Conservation (phyloP, 2,888 invertebrate species). For the Uloborus plumipes region DNA sequence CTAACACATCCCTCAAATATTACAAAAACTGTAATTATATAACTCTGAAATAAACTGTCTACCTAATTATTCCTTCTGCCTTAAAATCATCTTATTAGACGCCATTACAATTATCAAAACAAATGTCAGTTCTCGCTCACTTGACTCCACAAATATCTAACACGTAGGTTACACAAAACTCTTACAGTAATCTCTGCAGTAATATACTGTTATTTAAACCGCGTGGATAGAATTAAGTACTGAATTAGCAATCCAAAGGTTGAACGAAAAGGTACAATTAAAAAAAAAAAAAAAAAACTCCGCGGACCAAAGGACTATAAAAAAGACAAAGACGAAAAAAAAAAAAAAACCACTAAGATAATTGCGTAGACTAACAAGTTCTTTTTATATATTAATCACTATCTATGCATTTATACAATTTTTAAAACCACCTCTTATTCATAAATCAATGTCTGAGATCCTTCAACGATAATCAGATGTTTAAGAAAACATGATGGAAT, state of each 20-base stretch:
- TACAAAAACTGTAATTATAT: no score
- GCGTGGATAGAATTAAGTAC: constrained; percentile 29
- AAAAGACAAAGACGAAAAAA: constrained; percentile 9
- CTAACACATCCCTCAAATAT: no score
- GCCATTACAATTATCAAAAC: no score
- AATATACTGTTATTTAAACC: constrained; percentile 15
- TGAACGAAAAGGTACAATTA: neutral
- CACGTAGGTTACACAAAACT: no score
- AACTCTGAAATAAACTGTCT: no score
- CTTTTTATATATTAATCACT: constrained; percentile 53
- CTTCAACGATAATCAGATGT: constrained; percentile 16
- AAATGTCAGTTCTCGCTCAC: no score
- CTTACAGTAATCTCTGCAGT: constrained; percentile 20
- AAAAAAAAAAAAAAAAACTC: constrained; percentile 16
- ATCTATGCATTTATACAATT: constrained; percentile 48
- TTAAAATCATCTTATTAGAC: no score
- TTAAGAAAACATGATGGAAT: constrained; percentile 47
- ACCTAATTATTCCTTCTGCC: no score
- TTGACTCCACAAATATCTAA: no score
- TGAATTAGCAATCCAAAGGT: constrained; percentile 43
- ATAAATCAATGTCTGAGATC: constrained; percentile 45
- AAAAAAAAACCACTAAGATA: constrained; percentile 6
- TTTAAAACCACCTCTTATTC: constrained; percentile 24
- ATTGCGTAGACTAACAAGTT: constrained; percentile 30
- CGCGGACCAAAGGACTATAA: constrained; percentile 6